phyloP scores from a whole-genome alignment of 2,113 vertebrate species.

The Nycticebus coucang region DNA sequence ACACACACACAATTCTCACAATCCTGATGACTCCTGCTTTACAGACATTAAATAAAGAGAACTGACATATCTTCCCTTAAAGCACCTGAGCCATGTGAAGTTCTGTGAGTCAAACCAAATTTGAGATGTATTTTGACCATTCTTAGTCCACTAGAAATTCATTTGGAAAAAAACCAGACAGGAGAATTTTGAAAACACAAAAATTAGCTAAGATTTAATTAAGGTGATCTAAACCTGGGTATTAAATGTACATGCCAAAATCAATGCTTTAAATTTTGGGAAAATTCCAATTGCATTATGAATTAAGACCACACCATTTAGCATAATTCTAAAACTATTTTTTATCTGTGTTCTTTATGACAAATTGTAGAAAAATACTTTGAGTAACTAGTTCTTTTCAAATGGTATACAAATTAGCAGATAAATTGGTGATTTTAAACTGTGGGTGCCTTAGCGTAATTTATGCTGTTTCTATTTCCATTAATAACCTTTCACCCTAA shows the following conservation, averaged over 20 bases:
- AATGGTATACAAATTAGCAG: not conserved
- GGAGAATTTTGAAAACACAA: constrained; percentile 12
- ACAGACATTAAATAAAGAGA: not conserved
- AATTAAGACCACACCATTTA: constrained; percentile 13
- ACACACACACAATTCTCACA: not conserved
- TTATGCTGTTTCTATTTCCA: not conserved
- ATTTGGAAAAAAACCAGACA: not conserved
- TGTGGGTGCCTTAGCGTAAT: constrained; percentile 26
- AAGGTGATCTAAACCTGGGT: not conserved
- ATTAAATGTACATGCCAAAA: not conserved
- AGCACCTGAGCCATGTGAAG: not conserved
- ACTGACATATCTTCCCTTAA: not conserved
- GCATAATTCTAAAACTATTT: constrained; percentile 4
- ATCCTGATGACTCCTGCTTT: not conserved
- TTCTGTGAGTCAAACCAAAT: not conserved
- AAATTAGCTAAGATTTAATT: constrained; percentile 21
- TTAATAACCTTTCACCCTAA: constrained; percentile 8
- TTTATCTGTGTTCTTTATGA: not conserved
- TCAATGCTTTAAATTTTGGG: constrained; percentile 1
- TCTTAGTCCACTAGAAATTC: not conserved
- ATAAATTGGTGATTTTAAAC: constrained; percentile 4
- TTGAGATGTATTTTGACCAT: not conserved
- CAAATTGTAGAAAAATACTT: constrained; percentile 40
- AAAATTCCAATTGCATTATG: not conserved
- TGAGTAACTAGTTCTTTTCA: constrained; percentile 5